These are phyloP conservation scores for Halcyon chelicuti DNA, from an alignment of 2,797 vertebrate genomes.

Conservation along the genomic window DNA sequence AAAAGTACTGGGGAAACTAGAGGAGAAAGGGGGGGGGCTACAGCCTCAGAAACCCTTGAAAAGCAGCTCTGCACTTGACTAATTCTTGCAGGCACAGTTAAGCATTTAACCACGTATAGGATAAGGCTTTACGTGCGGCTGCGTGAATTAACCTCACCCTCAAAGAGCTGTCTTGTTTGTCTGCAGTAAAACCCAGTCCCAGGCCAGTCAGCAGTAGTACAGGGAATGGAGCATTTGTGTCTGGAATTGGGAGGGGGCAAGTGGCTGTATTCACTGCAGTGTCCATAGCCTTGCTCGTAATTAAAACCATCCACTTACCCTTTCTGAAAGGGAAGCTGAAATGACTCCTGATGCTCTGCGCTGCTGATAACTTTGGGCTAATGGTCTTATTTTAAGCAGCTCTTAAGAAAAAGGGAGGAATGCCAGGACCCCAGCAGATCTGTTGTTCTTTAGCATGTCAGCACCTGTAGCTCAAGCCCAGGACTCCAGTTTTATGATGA, in stretches of 20 bases:
- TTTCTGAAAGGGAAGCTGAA: neutral
- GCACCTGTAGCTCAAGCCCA: neutral
- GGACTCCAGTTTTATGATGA: neutral
- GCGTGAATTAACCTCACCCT: neutral
- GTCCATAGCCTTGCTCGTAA: rapidly evolving
- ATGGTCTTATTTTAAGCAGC: conserved; percentile 58
- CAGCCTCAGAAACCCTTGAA: neutral
- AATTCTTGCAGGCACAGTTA: neutral
- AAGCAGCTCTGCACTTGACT: neutral
- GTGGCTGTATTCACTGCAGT: neutral
- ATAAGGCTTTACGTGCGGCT: neutral
- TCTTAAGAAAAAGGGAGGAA: neutral
- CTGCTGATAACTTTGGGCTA: conserved; percentile 21
- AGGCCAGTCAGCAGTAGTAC: conserved; percentile 3
- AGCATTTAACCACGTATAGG: neutral
- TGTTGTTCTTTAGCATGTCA: neutral
- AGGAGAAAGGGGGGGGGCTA: neutral
- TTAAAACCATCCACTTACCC: conserved; percentile 2
- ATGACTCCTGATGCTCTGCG: neutral
- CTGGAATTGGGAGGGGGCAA: neutral
- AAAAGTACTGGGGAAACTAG: neutral
- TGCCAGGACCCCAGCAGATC: neutral
- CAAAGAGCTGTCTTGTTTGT: neutral
- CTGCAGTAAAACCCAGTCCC: conserved; percentile 21
- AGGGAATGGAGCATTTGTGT: neutral